Evolutionary conservation across 2,797 vertebrate genomes (phyloP), one percentile per base, ranked within the genome.

Genomic region (Zenarchopterus dispar): DNA sequence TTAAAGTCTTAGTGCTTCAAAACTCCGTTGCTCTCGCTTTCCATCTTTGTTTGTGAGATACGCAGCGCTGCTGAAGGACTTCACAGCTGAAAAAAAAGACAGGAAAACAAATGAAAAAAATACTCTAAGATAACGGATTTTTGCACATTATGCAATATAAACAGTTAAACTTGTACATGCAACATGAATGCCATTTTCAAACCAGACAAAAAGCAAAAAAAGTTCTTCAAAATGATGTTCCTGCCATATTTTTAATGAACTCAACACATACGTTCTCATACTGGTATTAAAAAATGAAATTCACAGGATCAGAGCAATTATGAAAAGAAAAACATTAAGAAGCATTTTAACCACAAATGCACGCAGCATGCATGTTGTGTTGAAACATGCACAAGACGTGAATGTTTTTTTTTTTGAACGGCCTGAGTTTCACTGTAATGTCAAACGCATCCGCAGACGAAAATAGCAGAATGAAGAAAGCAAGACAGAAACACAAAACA

Each of bases 81-180:
- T 89, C 82, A 92, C 51, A 92, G 75, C 90, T 92, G 53, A 8
- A 49, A 58, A 77, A 18, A 77, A 42, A 84, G 3, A 73, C 26
- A 23, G 59, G 69, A 54, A 42, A 28, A 61, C 23, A 67, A 39
- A 69, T 43, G 8, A 56, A 22, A 59, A n/a, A 13, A 0, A 61
- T 36, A 36, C 21, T 26, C 5, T 47, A 39, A 24, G 36, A 13
- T 46, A 66, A 62, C 39, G 39, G 0, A 4, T 15, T 53, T 41
- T 2, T 24, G 4, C 0, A 54, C 3, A 47, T 24, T 7, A 59
- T 15, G 6, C 19, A 52, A 1, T 18, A n/a, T 3, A 0, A 49
- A 53, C 0, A 45, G 15, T 42, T 62, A 39, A 18, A 44, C 9
- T 61, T 17, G 0, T 19, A n/a, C n/a, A 47, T 70, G 65, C 57